These are phyloP conservation scores for Sarcophilus harrisii DNA, from an alignment of 2,797 vertebrate species.

Conservation along the genomic window DNA sequence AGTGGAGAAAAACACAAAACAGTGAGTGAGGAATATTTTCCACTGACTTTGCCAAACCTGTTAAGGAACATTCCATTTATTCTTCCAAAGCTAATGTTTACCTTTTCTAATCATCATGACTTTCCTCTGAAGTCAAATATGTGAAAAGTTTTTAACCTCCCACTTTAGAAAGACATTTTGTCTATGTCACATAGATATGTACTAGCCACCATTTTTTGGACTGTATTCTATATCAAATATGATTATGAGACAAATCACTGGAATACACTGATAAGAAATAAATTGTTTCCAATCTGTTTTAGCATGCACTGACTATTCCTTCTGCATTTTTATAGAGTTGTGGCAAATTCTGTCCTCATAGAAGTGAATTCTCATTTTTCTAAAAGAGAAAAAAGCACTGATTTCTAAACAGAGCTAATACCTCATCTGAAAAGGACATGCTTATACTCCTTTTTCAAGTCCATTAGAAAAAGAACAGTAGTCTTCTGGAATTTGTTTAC, in stretches of 20 bases:
- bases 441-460: constrained; percentile 39
- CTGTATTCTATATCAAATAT: constrained; percentile 55
- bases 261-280: constrained; percentile 53
- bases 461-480: constrained; percentile 34
- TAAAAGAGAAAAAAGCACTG: constrained; percentile 39
- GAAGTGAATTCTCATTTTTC: constrained; percentile 22
- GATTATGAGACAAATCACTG: constrained; percentile 50
- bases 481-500: constrained; percentile 51
- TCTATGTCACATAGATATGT: constrained; percentile 36
- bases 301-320: constrained; percentile 2
- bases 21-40: constrained; percentile 82
- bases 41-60: constrained; percentile 80
- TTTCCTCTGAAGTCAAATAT: constrained; percentile 69
- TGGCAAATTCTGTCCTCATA: background rate
- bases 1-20: constrained; percentile 25
- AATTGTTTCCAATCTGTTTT: constrained; percentile 48
- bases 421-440: constrained; percentile 44
- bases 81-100: constrained; percentile 83
- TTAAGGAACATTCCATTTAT: constrained; percentile 82
- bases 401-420: constrained; percentile 53
- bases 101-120: constrained; percentile 70
- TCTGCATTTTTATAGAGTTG: constrained; percentile 35
- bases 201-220: constrained; percentile 51
- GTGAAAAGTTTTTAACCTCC: constrained; percentile 73
- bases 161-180: constrained; percentile 64